Evolutionary conservation across 2,888 invertebrate genomes (phyloP), one percentile per base, ranked within the genome.

Genomic region (Ferdinandea cuprea): DNA sequence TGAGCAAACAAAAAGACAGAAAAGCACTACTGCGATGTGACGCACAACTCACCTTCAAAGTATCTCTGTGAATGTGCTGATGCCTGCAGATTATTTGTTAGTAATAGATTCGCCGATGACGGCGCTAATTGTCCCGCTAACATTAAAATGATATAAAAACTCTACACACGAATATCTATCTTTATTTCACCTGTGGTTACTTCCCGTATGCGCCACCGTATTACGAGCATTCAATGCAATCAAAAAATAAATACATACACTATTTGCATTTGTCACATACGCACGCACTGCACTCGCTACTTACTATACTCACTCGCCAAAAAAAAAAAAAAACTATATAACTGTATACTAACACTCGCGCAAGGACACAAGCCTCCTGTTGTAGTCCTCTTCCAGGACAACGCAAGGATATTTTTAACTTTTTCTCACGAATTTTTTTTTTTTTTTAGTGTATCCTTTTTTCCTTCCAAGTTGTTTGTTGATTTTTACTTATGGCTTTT

Each of bases 71-170:
- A 58, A 32, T 61, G 21, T 63, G 61, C 7, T 37, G 81, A 17
- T 52, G 71, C 63, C 40, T 87, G 88, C 86, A 88, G 86, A 86
- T 86, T 87, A 86, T 85, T 88, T 79, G 87, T 87, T 87, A 87
- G 87, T 85, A 87, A 87, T 78, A 66, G 48, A 61, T 73, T 88
- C 87, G 89, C 89, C 91, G 89, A 85, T 80, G 89, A 88, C 86
- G 88, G 89, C 88, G 89, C 86, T 85, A 89, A 88, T 88, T 90
- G 89, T 88, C 87, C 89, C 85, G 90, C 88, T 90, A 90, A 88
- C 90, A 90, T 90, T 88, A 89, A 90, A 88, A 15, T n/a, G n/a
- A n/a, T n/a, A 78, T 17, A 46, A 52, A 50, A 56, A 37, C 42
- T 50, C 13, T 17, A 9, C 48, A 9, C 48, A 8, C 28, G 25